Base-by-base conservation (phyloP, 2,888 invertebrate species). In the Dicranocentrus wangi region DNA sequence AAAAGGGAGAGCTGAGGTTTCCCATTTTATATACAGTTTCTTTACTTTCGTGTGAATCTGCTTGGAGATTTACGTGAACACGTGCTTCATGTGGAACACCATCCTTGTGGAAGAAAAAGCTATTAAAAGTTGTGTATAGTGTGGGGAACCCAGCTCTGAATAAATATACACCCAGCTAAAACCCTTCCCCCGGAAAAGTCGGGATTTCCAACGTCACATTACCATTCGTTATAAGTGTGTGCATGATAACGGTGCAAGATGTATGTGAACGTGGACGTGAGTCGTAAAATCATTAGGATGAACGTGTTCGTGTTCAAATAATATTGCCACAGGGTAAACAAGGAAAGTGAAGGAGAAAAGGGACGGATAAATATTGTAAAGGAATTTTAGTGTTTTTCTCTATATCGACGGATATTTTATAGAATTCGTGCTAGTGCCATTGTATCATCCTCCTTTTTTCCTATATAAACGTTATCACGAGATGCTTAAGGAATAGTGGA, bases 341-440 rank as follows among this genome's bases (percentile, higher is more conserved):
- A n/a, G 66, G 61, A 61, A 55, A 66, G 75, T 75, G 66, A 75
- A 75, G 66, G 75, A 58, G 15, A 17, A 43, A 58, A 73, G 32
- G 23, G 25, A n/a, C n/a, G 39, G 21, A 39, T 47, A 66, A 23
- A 66, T 17, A 66, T 17, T 66, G 23, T 32, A 19, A 19, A 21
- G 23, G 65, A 65, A 65, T 43, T 17, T 5, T 27, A 27, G 27
- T 15, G 39, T 17, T 55, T 70, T 53, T 19, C 23, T 68, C 17
- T 58, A 28, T n/a, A n/a, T n/a, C n/a, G n/a, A n/a, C n/a, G n/a
- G n/a, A n/a, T n/a, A n/a, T n/a, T n/a, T n/a, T 3, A 32, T 32
- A 10, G 10, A 15, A 8, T 13, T 23, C 17, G 51, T 25, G 47
- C 51, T 65, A 21, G 43, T 23, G 42, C 21, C 21, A 53, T 65